Evolutionary conservation across 2,113 vertebrate genomes (phyloP), one percentile per base, ranked within the genome.

Genomic region (Muscicapa adusta): DNA sequence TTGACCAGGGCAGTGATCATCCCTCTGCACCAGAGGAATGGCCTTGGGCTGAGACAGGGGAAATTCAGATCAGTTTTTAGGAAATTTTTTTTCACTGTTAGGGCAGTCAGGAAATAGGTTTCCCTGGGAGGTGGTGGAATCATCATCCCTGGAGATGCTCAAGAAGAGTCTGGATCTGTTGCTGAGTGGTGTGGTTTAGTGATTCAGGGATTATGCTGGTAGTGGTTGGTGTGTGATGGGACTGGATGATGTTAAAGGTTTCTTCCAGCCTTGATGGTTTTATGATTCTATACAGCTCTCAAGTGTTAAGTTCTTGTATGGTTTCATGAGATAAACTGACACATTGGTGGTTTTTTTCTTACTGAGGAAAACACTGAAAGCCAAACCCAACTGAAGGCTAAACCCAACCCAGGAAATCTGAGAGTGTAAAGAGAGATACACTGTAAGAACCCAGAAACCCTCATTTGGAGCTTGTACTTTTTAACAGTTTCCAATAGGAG

Each of bases 11-110:
- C 14, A 58, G 38, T 12, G 45, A 38, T 36, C 6, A 18, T 14
- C 5, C 2, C 6, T 3, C 9, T 43, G 36, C 12, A 12, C 17
- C 36, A 67, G 14, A 51, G 36, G 83, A 43, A 67, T 36, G 36
- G 25, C 18, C 31, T 31, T 22, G 34, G 4, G 2, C 0, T 51
- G 33, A 60, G 6, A 45, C 17, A 60, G 22, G 1, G 6, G 9
- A 33, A 0, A 36, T 45, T 36, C 38, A 36, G 22, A 45, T 33
- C 18, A 67, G 6, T 12, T 33, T 33, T 16, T 28, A 56, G 15
- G 2, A 50, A 60, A 6, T 15, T 1, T 28, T 25, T 56, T 51
- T 51, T 28, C 22, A 51, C 9, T 36, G 2, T 36, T 51, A 23
- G 3, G 4, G 12, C 60, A 33, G 22, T 33, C 33, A 60, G 62